Conservation (phyloP, 2,888 invertebrate genomes). For the Graphium colonna region DNA sequence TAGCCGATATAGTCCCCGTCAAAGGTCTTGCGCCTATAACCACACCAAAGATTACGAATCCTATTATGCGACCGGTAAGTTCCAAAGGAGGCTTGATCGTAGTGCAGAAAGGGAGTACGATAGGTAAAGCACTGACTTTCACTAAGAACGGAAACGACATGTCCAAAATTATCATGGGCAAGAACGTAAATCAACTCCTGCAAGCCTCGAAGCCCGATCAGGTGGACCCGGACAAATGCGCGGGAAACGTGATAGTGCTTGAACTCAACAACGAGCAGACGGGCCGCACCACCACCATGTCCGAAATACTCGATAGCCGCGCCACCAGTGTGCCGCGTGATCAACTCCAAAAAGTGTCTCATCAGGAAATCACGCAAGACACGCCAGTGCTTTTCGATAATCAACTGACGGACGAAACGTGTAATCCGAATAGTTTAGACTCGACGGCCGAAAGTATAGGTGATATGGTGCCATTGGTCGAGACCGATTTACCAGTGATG, state of each 20-base stretch:
- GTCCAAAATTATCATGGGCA: constrained; percentile 76
- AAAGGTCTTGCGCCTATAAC: constrained; percentile 61
- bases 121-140: constrained; percentile 71
- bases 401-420: constrained; percentile 59
- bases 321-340: constrained; percentile 39
- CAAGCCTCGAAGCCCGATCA: constrained; percentile 65
- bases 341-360: constrained; percentile 41
- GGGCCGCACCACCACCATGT: constrained; percentile 68
- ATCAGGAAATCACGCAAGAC: constrained; percentile 73
- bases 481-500: constrained; percentile 45
- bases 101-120: constrained; percentile 78
- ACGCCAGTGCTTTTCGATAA: constrained; percentile 76
- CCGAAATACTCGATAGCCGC: constrained; percentile 69
- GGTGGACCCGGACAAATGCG: constrained; percentile 52
- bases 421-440: constrained; percentile 67
- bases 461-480: constrained; percentile 55
- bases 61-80: constrained; percentile 64
- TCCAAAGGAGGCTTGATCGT: constrained; percentile 81
- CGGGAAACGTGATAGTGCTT: constrained; percentile 70
- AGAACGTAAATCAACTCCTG: constrained; percentile 69
- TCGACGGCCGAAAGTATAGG: constrained; percentile 62
- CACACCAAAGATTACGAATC: constrained; percentile 64
- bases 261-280: constrained; percentile 72
- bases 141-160: constrained; percentile 71
- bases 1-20: constrained; percentile 70